Conservation (phyloP, 1,140 invertebrate genomes). For the Cotesia vestalis region DNA sequence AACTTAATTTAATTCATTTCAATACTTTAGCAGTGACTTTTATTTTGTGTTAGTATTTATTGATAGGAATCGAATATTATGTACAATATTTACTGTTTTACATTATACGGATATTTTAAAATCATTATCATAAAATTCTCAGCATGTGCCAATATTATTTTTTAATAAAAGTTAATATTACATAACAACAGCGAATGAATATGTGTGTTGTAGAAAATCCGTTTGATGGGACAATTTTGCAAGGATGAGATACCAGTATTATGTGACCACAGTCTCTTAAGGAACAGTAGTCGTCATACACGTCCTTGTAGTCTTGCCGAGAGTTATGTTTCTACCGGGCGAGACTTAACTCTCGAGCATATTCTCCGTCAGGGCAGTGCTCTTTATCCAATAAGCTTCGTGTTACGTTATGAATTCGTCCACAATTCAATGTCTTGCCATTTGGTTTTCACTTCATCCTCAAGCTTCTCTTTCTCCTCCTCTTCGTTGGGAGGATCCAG, state of each 20-base stretch:
- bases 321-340: conserved; percentile 78
- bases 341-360: conserved; percentile 77
- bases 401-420: conserved; percentile 82
- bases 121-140: too few relatives aligned
- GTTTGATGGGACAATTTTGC: conserved; percentile 78
- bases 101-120: too few relatives aligned
- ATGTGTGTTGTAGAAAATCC: conserved; percentile 59
- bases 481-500: conserved; percentile 21
- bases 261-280: conserved; percentile 79
- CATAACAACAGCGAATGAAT: too few relatives aligned
- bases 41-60: too few relatives aligned
- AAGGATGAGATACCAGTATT: conserved; percentile 77
- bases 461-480: conserved; percentile 41
- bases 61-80: too few relatives aligned
- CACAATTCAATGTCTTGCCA: conserved; percentile 70
- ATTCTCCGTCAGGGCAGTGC: conserved; percentile 80
- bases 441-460: conserved; percentile 65
- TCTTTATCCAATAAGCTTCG: conserved; percentile 79
- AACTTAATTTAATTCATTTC: too few relatives aligned
- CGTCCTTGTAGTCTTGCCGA: conserved; percentile 78
- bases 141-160: too few relatives aligned
- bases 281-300: conserved; percentile 77
- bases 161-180: too few relatives aligned
- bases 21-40: too few relatives aligned
- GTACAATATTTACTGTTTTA: too few relatives aligned